Evolutionary conservation across 37 sponge, comb jelly and placozoan genomes (phyloP).

Genomic region (Diacarnus erythraeanus): DNA sequence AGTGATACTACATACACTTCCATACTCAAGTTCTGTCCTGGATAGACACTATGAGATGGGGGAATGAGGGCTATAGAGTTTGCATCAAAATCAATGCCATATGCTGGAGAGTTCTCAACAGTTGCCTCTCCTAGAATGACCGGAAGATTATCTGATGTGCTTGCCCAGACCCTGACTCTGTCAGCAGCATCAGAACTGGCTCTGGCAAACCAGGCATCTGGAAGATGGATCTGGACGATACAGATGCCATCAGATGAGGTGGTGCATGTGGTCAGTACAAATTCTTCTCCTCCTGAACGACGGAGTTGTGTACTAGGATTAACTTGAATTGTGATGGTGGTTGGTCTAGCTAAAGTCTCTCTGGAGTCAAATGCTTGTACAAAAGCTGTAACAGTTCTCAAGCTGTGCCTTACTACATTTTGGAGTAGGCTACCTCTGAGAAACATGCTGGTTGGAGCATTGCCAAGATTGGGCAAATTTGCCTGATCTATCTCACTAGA

Average conservation of each 20-base stretch:
- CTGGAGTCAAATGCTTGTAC: conserved; percentile 38
- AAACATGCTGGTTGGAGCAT: not conserved
- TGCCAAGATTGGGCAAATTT: conserved; percentile 18
- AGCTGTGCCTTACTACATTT: conserved; percentile 7
- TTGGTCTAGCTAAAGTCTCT: conserved; percentile 19
- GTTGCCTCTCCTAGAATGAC: not conserved
- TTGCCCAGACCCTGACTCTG: conserved; percentile 17
- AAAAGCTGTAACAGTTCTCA: conserved; percentile 43
- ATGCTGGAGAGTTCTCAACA: conserved; percentile 33
- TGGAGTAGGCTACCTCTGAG: conserved; percentile 33
- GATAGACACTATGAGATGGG: conserved; percentile 38
- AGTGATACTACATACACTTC: conserved; percentile 38
- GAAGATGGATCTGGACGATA: conserved; percentile 22
- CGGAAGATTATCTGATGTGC: not conserved
- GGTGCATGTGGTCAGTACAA: conserved; percentile 27
- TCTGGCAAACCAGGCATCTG: conserved; percentile 61
- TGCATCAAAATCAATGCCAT: not conserved
- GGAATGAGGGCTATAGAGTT: conserved; percentile 2
- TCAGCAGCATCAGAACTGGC: not conserved
- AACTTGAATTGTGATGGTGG: conserved; percentile 18
- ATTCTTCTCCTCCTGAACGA: not conserved
- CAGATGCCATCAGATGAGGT: conserved; percentile 44
- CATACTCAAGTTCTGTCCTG: conserved; percentile 23
- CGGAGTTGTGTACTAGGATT: not conserved
- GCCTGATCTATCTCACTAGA: conserved; percentile 7